Percentiles rank a stretch among this genome's conserved stretches.
Evolutionary conservation across 1,140 invertebrate genomes (phyloP).

Genomic region (Zaprionus capensis): DNA sequence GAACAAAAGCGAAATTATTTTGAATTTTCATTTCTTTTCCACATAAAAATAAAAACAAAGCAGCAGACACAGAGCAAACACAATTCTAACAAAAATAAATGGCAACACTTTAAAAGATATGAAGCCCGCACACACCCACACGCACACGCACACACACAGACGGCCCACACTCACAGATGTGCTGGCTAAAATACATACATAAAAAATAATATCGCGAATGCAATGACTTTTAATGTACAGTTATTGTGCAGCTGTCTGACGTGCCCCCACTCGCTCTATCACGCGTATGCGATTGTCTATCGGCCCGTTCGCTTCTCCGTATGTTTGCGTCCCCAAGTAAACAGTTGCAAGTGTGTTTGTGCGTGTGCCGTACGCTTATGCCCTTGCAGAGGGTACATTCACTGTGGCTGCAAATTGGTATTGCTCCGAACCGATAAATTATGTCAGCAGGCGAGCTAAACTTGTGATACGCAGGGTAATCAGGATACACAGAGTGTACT

Average conservation of each 20-base stretch:
- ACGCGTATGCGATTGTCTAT: constrained; percentile 2
- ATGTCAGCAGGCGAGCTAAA: too few relatives aligned
- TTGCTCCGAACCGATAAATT: too few relatives aligned
- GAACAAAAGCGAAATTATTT: constrained; percentile 8
- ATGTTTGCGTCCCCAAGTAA: not conserved
- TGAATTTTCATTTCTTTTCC: constrained; percentile 12
- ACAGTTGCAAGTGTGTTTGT: not conserved
- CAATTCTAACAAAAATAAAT: constrained; percentile 49
- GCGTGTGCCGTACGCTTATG: not conserved
- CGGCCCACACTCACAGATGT: not conserved
- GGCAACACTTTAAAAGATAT: constrained; percentile 48
- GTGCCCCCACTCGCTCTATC: constrained; percentile 18
- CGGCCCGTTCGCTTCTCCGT: constrained; percentile 5
- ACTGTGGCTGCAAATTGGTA: not conserved
- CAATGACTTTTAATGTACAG: constrained; percentile 82
- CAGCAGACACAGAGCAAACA: constrained; percentile 15
- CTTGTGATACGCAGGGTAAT: too few relatives aligned
- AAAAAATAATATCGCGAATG: constrained; percentile 81
- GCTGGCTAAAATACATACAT: constrained; percentile 37
- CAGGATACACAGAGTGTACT: too few relatives aligned
- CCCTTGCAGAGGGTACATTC: not conserved
- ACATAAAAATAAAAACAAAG: constrained; percentile 6
- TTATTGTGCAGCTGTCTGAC: constrained; percentile 80
- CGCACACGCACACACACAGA: constrained; percentile 6
- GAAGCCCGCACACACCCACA: constrained; percentile 3